A percentile compares a stretch with the other conserved stretches of the same genome.
phyloP scores from a whole-genome alignment of 1,140 invertebrate species.

The Aphaenogaster rudis region DNA sequence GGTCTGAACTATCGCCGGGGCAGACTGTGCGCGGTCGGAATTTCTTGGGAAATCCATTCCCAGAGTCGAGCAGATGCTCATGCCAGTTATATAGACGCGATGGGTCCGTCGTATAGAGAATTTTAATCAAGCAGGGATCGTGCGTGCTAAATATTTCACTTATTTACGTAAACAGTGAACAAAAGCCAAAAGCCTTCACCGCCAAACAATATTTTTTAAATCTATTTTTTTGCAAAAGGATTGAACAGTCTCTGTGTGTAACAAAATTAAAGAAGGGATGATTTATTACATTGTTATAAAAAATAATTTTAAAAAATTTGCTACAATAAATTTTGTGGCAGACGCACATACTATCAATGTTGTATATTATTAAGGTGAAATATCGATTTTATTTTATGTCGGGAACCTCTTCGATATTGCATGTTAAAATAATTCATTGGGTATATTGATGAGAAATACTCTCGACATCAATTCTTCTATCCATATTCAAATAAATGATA shows the following conservation, averaged over 20 bases:
- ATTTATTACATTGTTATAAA: conserved; percentile 3
- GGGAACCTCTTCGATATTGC: not conserved
- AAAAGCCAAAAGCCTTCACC: not conserved
- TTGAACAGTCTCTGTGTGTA: not conserved
- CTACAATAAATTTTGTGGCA: not conserved
- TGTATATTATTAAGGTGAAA: not conserved
- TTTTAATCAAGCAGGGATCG: conserved; percentile 46
- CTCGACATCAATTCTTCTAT: conserved; percentile 1
- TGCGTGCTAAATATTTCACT: not conserved
- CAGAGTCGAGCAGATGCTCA: conserved; percentile 38
- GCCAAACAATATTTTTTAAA: not conserved
- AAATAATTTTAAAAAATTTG: not conserved
- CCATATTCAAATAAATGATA: conserved; percentile 40
- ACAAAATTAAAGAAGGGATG: not conserved
- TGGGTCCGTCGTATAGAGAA: conserved; percentile 27
- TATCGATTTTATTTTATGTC: conserved; percentile 22
- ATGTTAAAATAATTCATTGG: conserved; percentile 9
- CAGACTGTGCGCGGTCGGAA: conserved; percentile 44
- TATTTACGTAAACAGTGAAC: not conserved
- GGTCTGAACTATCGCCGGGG: conserved; percentile 37
- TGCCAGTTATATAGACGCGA: conserved; percentile 44
- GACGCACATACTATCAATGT: not conserved
- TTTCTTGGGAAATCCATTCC: conserved; percentile 39
- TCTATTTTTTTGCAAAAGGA: conserved; percentile 2
- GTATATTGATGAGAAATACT: conserved; percentile 15